Base-by-base conservation (phyloP, 2,888 invertebrate species). In the Xylota segnis region DNA sequence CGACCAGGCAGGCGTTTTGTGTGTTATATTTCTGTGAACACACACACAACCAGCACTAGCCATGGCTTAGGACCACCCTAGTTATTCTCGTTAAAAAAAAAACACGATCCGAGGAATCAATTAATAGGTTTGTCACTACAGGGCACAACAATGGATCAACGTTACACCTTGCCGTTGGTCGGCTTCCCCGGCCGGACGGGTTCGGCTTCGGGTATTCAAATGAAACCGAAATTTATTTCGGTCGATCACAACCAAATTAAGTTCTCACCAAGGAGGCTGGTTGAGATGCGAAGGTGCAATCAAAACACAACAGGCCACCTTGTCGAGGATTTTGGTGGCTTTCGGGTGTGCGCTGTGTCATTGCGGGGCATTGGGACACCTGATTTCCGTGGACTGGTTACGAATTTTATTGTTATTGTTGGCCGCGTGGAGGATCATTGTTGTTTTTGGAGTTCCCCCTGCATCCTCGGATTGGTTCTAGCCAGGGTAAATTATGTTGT, bases 401-500 rank as follows among this genome's bases (percentile, higher is more conserved):
- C 16, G 45, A 68, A 23, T 74, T 63, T 83, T 78, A 83, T 77
- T 83, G 65, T 68, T 47, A 50, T 66, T 66, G 47, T 56, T 34
- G 37, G 10, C 2, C 58, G 14, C 4, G 18, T 1, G 54, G 37
- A 43, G 61, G 54, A 61, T 16, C 63, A 68, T 59, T 52, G 45
- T 59, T 70, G 37, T 58, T 58, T 75, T 70, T 6, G 16, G 40
- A 14, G 40, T 74, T n/a, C 14, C 43, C 14, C n/a, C n/a, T n/a
- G n/a, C n/a, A 23, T 74, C 50, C 34, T 50, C 18, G 58, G 43
- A 40, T 74, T 40, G 54, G 65, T 75, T 75, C 45, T 79, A 66
- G 63, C n/a, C 72, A 52, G 45, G 9, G 75, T 84, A 76, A 86
- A 86, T 86, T 86, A 82, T 86, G 86, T 86, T 77, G 76, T 77